Conservation (phyloP, 2,113 vertebrate genomes). For the Mixornis gularis region DNA sequence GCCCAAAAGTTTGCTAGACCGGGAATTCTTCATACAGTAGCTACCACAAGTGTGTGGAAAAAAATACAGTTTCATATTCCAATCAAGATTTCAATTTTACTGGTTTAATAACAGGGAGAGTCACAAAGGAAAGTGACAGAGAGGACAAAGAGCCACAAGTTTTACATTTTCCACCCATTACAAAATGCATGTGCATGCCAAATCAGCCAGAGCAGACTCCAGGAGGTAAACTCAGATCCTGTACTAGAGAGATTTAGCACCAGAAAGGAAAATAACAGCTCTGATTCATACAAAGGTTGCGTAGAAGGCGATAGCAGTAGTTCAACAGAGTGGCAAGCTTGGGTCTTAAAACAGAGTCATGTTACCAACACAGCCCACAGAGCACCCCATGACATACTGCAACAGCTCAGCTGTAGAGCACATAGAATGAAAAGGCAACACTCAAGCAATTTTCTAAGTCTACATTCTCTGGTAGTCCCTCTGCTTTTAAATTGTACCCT, state of each 20-base stretch:
- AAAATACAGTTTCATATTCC: not conserved
- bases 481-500: not conserved
- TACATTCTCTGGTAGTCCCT: not conserved
- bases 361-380: not conserved
- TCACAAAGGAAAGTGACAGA: not conserved
- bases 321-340: rapidly evolving
- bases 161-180: slow-evolving; percentile 5
- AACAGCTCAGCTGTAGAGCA: not conserved
- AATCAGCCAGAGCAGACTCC: not conserved
- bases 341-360: not conserved
- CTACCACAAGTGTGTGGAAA: not conserved
- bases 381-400: not conserved
- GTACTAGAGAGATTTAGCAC: not conserved
- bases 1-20: not conserved
- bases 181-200: not conserved
- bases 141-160: not conserved
- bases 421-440: not conserved
- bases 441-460: not conserved
- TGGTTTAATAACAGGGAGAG: not conserved
- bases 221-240: not conserved
- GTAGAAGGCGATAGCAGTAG: not conserved
- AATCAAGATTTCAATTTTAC: not conserved
- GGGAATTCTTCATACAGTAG: not conserved
- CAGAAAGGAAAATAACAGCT: not conserved
- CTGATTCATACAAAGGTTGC: not conserved